phyloP scores from a whole-genome alignment of 2,797 vertebrate species.

The Malurus splendens region DNA sequence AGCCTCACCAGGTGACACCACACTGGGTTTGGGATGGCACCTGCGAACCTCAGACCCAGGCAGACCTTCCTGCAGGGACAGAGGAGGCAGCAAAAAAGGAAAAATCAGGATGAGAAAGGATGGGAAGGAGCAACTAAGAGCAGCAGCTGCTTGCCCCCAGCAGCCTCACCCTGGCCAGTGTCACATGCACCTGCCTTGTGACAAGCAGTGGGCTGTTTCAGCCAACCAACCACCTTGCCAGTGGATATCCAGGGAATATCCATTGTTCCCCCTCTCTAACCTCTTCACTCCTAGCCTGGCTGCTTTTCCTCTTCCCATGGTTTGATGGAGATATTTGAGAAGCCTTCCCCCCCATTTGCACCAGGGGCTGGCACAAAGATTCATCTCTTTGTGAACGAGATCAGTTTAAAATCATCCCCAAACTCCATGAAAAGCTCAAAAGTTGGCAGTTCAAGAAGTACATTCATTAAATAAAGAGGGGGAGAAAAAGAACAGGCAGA shows the following conservation, averaged over 20 bases:
- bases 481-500: neutral
- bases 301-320: neutral
- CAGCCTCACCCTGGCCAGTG: neutral
- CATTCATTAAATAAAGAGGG: conserved; percentile 47
- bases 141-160: neutral
- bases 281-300: neutral
- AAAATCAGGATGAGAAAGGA: neutral
- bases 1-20: accelerated
- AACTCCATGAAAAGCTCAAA: neutral
- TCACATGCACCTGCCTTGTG: neutral
- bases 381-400: neutral
- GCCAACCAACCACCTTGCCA: accelerated
- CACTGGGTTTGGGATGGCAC: neutral
- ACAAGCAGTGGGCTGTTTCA: neutral
- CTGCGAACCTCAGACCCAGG: neutral
- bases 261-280: no score
- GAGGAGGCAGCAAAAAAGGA: neutral
- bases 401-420: conserved; percentile 15
- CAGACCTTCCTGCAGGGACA: neutral
- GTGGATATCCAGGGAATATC: neutral
- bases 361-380: neutral
- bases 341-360: neutral
- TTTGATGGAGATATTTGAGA: neutral
- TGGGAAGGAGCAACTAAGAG: neutral
- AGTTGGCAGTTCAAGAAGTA: conserved; percentile 36